Percentiles rank a stretch among this genome's conserved stretches.
phyloP scores from a whole-genome alignment of 2,888 invertebrate species.

The Ophion slaviceki region DNA sequence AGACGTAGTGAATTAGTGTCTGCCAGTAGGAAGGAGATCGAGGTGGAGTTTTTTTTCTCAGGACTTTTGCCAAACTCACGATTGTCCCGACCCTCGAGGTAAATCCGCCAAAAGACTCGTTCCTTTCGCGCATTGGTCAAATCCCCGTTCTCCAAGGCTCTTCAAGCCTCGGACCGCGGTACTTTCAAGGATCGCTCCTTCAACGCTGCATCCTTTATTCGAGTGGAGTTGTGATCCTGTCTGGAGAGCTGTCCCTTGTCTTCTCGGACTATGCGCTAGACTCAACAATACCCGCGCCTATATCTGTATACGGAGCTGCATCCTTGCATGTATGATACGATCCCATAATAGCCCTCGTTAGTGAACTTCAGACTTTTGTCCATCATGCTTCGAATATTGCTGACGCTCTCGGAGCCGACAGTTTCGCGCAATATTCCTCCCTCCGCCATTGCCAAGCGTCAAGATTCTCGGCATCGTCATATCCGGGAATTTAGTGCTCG shows the following conservation, averaged over 20 bases:
- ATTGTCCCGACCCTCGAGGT: conserved; percentile 15
- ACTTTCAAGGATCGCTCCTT: conserved; percentile 26
- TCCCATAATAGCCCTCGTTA: conserved; percentile 33
- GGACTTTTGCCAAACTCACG: conserved; percentile 20
- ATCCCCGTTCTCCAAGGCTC: conserved; percentile 6
- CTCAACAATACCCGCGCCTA: background rate
- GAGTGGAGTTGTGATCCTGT: conserved; percentile 16
- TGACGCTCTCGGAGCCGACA: background rate
- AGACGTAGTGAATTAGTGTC: background rate
- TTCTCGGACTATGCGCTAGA: background rate
- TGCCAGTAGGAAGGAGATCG: background rate
- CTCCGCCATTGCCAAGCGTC: conserved; percentile 1
- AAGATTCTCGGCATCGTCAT: conserved; percentile 28
- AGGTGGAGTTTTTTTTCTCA: conserved; percentile 18
- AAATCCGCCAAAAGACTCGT: background rate
- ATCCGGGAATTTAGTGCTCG: conserved; percentile 22
- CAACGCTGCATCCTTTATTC: conserved; percentile 39
- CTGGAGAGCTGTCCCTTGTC: conserved; percentile 13
- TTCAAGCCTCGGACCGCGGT: background rate
- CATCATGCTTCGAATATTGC: conserved; percentile 32
- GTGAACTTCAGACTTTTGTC: conserved; percentile 33
- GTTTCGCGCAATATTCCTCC: background rate
- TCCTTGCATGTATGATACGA: background rate
- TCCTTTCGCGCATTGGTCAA: conserved; percentile 22
- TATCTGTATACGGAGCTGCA: background rate